Conservation (phyloP, 2,888 invertebrate species). For the Eristalis intricaria region DNA sequence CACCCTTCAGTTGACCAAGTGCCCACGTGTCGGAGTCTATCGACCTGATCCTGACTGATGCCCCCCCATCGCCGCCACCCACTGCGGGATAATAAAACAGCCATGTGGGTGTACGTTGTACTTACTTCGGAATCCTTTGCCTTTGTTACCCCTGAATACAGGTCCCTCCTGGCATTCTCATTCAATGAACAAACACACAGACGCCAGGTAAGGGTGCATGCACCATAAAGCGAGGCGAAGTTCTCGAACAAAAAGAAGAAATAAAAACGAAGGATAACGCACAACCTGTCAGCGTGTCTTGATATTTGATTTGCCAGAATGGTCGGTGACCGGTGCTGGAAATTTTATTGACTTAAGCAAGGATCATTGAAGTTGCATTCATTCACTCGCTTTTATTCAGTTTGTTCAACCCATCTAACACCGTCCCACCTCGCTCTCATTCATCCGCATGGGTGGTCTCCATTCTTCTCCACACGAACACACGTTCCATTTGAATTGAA, state of each 20-base stretch:
- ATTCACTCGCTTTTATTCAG: constrained; percentile 33
- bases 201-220: neutral
- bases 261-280: constrained; percentile 23
- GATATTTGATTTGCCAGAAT: constrained; percentile 52
- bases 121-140: constrained; percentile 24
- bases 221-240: neutral
- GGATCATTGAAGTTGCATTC: constrained; percentile 69
- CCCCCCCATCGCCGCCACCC: neutral
- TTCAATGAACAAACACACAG: constrained; percentile 41
- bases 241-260: neutral
- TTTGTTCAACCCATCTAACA: constrained; percentile 31
- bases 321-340: constrained; percentile 29
- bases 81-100: constrained; percentile 43
- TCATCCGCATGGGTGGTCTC: neutral
- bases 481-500: constrained; percentile 32
- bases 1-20: neutral
- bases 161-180: constrained; percentile 32
- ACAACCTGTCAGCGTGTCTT: constrained; percentile 52
- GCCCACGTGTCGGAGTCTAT: neutral
- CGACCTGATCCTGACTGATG: neutral
- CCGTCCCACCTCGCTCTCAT: neutral
- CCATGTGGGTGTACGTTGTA: constrained; percentile 4
- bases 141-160: constrained; percentile 28
- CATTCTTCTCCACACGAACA: neutral
- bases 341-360: constrained; percentile 69